Evolutionary conservation across 2,113 vertebrate species (phyloP).

Genomic region (Amblyopsis rosae): DNA sequence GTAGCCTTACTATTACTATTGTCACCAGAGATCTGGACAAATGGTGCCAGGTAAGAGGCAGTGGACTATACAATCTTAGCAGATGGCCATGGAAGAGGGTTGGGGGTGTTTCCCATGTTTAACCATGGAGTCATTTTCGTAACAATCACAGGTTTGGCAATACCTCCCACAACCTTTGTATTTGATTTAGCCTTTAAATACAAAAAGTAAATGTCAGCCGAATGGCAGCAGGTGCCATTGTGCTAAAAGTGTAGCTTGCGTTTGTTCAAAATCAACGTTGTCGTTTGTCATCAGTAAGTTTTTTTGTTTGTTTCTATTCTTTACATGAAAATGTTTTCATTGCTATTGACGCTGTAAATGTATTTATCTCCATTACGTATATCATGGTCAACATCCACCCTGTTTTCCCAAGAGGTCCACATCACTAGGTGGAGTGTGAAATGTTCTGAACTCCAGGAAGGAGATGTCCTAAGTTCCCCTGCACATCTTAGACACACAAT

Average conservation of each 20-base stretch:
- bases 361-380: slow-evolving; percentile 6
- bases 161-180: slow-evolving; percentile 11
- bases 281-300: slow-evolving; percentile 6
- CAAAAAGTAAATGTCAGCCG: slow-evolving; percentile 28
- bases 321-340: too few relatives aligned
- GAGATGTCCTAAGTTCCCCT: slow-evolving; percentile 25
- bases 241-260: slow-evolving; percentile 5
- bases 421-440: slow-evolving; percentile 31
- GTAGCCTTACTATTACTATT: too few relatives aligned
- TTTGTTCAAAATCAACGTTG: not conserved
- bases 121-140: slow-evolving; percentile 14
- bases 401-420: slow-evolving; percentile 26
- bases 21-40: too few relatives aligned
- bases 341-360: not conserved
- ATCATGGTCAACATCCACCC: slow-evolving; percentile 24
- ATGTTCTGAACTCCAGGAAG: not conserved
- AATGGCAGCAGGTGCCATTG: slow-evolving; percentile 33
- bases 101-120: not conserved
- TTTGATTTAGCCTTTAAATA: not conserved
- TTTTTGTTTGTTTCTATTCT: too few relatives aligned
- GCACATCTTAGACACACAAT: slow-evolving; percentile 30
- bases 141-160: slow-evolving; percentile 24
- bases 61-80: not conserved
- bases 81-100: not conserved
- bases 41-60: too few relatives aligned